A percentile compares a stretch with the other conserved stretches of the same genome.
These are phyloP conservation scores for Bradypodion ventrale DNA, from an alignment of 2,797 vertebrate species.

Conservation along the genomic window DNA sequence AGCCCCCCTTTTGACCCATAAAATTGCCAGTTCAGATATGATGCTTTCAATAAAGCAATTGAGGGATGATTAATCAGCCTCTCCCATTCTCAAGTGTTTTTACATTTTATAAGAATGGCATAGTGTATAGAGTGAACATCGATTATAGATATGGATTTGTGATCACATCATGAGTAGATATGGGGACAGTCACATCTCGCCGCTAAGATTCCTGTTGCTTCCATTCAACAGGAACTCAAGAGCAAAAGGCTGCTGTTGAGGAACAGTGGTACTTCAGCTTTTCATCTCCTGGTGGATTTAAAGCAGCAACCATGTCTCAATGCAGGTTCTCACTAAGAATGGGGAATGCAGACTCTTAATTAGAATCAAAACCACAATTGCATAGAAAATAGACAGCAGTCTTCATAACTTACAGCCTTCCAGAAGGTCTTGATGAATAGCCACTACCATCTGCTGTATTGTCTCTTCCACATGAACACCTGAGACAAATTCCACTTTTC, in stretches of 20 bases:
- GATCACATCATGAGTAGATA: background rate
- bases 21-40: conserved; percentile 42
- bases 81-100: conserved; percentile 25
- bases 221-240: background rate
- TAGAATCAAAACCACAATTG: too few relatives aligned
- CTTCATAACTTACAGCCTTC: background rate
- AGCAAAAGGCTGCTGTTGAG: background rate
- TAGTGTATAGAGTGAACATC: conserved; percentile 19
- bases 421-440: background rate
- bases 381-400: background rate
- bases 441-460: background rate
- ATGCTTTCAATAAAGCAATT: conserved; percentile 39
- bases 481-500: too few relatives aligned
- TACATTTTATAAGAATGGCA: conserved; percentile 30
- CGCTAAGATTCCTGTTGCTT: background rate
- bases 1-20: conserved; percentile 48
- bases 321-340: too few relatives aligned
- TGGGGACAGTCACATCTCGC: background rate
- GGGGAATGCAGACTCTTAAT: background rate
- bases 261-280: background rate
- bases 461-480: too few relatives aligned
- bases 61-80: conserved; percentile 36
- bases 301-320: background rate
- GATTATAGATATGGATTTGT: background rate
- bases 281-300: background rate